Evolutionary conservation across 2,797 vertebrate genomes (phyloP).

Genomic region (Uromys caudimaculatus): DNA sequence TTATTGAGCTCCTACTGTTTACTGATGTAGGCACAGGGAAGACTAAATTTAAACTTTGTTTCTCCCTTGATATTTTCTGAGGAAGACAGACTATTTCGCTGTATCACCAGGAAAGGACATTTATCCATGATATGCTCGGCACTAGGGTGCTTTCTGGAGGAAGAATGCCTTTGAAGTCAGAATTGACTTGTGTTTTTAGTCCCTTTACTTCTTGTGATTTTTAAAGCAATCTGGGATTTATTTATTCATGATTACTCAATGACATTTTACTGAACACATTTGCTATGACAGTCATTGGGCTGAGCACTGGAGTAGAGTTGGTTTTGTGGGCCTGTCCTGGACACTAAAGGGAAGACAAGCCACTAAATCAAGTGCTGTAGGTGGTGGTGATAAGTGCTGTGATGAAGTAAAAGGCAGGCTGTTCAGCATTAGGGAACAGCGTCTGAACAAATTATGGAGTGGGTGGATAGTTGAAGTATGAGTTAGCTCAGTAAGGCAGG

Average conservation of each 20-base stretch:
- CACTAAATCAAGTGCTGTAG: not conserved
- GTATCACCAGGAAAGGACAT: not conserved
- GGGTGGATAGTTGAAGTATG: not conserved
- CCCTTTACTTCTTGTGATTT: not conserved
- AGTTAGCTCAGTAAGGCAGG: not conserved
- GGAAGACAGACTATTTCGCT: not conserved
- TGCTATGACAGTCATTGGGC: not conserved
- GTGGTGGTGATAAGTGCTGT: not conserved
- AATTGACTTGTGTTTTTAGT: slow-evolving; percentile 1
- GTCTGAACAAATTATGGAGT: not conserved
- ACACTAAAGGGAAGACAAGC: not conserved
- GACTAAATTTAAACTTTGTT: not conserved
- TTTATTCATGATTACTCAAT: slow-evolving; percentile 4
- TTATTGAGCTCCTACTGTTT: not conserved
- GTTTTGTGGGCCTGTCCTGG: slow-evolving; percentile 11
- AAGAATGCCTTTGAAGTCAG: slow-evolving; percentile 22
- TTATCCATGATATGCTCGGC: not conserved
- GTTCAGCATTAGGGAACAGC: not conserved
- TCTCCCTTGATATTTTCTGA: not conserved
- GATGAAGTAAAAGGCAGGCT: not conserved
- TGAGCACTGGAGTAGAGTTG: not conserved
- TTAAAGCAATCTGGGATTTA: not conserved
- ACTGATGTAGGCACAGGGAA: not conserved
- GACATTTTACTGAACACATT: slow-evolving; percentile 48
- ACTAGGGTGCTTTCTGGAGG: not conserved